Conservation (phyloP, 2,797 vertebrate species). For the Danio choprae region DNA sequence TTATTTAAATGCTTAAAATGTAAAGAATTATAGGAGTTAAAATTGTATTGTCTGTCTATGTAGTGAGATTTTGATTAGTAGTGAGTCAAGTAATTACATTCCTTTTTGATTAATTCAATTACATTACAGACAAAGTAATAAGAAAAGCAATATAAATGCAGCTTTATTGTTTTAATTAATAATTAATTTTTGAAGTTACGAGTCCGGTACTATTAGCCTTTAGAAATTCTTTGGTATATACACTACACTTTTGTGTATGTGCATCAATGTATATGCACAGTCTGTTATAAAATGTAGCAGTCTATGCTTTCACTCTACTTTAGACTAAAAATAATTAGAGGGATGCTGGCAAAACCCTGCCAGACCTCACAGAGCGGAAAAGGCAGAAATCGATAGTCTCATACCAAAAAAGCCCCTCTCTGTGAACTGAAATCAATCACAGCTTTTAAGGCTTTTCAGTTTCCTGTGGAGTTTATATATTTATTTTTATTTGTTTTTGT, state of each 20-base stretch:
- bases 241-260: neutral
- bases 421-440: slow-evolving; percentile 24
- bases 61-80: too few relatives aligned
- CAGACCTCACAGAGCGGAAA: neutral
- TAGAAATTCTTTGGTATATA: neutral
- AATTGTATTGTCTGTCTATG: too few relatives aligned
- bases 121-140: too few relatives aligned
- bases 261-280: neutral
- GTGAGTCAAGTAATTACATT: too few relatives aligned
- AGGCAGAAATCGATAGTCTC: slow-evolving; percentile 37
- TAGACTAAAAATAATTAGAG: slow-evolving; percentile 4
- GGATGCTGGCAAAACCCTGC: neutral
- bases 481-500: neutral
- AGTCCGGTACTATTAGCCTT: neutral
- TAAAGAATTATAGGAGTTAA: too few relatives aligned
- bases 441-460: slow-evolving; percentile 8
- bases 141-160: too few relatives aligned
- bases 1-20: too few relatives aligned
- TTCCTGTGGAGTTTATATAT: neutral
- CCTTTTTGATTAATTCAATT: too few relatives aligned
- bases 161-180: neutral
- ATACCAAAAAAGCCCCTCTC: slow-evolving; percentile 13
- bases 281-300: neutral
- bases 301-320: neutral
- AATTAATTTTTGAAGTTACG: too few relatives aligned